Evolutionary conservation across 2,797 vertebrate genomes (phyloP), one percentile per base, ranked within the genome.

Genomic region (Enteromius afrohamiltoni): DNA sequence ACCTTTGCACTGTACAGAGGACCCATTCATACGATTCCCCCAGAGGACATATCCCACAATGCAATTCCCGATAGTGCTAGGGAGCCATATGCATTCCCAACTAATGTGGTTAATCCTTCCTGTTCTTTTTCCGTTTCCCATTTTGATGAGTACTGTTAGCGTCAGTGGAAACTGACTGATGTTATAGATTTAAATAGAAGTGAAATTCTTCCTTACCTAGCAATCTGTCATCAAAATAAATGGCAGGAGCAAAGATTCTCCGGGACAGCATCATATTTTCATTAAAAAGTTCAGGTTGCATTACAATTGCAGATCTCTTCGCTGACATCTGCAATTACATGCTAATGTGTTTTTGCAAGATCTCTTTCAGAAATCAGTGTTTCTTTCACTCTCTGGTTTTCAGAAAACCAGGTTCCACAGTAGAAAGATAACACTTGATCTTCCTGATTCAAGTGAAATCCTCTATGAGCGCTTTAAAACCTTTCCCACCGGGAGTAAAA

Each of bases 381-480:
- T 82, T 74, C 40, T 76, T 10, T 45, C 29, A 62, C 10, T 13
- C 17, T 45, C 23, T 65, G 58, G 77, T 74, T 84, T 87, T 85
- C 55, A 64, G 83, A 49, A 87, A 76, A 84, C 47, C 82, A 90
- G 88, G 84, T 89, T 77, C 80, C 76, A 65, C 29, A 53, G 13
- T 16, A 42, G 80, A 82, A 62, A 67, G 51, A 86, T 89, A 67
- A n/a, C 29, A 88, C 86, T 80, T 76, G 71, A 89, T 91, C 87
- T 83, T 87, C 87, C 49, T 84, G 49, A 90, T 83, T 78, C 37
- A n/a, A 86, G 70, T 80, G 71, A 86, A 87, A 89, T 93, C 89
- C 89, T 91, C 86, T 86, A 88, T 87, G 87, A 81, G 74, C 86
- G 85, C 88, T 93, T 90, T 91, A 91, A 93, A 95, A 94, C 89